Evolutionary conservation across 1,140 invertebrate genomes (phyloP).

Genomic region (Zaprionus inermis): DNA sequence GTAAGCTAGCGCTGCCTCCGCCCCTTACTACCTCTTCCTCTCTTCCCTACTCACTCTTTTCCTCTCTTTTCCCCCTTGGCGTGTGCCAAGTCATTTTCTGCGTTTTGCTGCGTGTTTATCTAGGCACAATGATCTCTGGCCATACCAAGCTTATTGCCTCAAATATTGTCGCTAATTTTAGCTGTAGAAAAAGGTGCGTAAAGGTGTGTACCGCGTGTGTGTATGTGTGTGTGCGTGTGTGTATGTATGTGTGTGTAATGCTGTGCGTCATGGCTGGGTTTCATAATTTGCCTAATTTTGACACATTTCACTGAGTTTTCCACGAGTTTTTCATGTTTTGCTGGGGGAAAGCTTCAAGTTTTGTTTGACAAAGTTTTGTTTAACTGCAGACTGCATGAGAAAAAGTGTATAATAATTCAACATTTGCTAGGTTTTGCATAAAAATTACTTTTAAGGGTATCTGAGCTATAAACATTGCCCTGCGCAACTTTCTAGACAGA

Average conservation of each 20-base stretch:
- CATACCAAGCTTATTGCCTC: neutral
- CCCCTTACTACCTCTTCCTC: neutral
- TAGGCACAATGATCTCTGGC: constrained; percentile 4
- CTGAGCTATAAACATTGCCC: neutral
- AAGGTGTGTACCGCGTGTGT: neutral
- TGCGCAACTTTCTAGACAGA: neutral
- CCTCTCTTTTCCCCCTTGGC: neutral
- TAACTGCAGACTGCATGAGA: too few relatives aligned
- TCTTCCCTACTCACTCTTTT: neutral
- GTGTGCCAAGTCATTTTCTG: constrained; percentile 3
- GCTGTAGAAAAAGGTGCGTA: neutral
- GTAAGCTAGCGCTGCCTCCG: neutral
- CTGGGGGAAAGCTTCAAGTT: neutral
- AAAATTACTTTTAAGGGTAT: neutral
- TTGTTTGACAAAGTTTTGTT: neutral
- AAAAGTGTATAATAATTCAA: neutral
- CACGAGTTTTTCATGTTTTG: neutral
- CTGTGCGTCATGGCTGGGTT: neutral
- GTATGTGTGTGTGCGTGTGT: neutral
- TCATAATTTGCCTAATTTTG: constrained; percentile 6
- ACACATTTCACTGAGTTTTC: neutral
- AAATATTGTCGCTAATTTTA: constrained; percentile 17
- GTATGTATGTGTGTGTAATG: neutral
- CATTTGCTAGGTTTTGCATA: neutral
- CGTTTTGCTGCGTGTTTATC: constrained; percentile 16